phyloP scores from a whole-genome alignment of 2,113 vertebrate genomes.

The Actenoides lindsayi region DNA sequence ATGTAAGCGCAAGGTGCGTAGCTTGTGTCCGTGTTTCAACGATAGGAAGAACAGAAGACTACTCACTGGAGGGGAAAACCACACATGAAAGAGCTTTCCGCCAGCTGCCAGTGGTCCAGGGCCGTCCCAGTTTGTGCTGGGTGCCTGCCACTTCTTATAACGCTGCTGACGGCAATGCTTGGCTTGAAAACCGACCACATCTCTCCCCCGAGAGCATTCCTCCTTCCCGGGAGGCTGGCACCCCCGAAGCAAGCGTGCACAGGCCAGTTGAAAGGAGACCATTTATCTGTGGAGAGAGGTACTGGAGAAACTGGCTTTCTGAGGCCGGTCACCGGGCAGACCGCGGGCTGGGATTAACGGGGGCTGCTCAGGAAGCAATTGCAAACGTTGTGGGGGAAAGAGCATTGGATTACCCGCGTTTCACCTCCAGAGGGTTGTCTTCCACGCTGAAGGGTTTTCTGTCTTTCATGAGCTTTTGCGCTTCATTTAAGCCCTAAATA shows the following conservation, averaged over 20 bases:
- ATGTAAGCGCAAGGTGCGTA: neutral
- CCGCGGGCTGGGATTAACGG: accelerated
- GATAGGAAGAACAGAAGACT: neutral
- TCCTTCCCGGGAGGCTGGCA: neutral
- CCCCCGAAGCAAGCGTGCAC: neutral
- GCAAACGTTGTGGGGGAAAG: neutral
- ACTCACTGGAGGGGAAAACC: neutral
- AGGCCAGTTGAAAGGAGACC: neutral
- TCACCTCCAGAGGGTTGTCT: conserved; percentile 7
- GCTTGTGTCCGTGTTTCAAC: neutral
- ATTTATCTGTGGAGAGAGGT: neutral
- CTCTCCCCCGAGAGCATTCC: neutral
- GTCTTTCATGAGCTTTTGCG: conserved; percentile 36
- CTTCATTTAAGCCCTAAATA: conserved; percentile 67
- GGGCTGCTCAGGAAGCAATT: neutral
- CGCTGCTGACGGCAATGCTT: neutral
- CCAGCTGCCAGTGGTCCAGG: neutral
- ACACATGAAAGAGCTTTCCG: neutral
- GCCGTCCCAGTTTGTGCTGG: neutral
- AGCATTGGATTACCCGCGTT: neutral
- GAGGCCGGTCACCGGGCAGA: accelerated
- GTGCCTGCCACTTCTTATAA: neutral
- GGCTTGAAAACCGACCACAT: neutral
- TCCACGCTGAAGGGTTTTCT: neutral
- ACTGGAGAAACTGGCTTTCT: neutral